Percentiles rank a stretch among this genome's conserved stretches.
These are phyloP conservation scores for Andrena trimmerana DNA, from an alignment of 2,888 invertebrate genomes.

Conservation along the genomic window DNA sequence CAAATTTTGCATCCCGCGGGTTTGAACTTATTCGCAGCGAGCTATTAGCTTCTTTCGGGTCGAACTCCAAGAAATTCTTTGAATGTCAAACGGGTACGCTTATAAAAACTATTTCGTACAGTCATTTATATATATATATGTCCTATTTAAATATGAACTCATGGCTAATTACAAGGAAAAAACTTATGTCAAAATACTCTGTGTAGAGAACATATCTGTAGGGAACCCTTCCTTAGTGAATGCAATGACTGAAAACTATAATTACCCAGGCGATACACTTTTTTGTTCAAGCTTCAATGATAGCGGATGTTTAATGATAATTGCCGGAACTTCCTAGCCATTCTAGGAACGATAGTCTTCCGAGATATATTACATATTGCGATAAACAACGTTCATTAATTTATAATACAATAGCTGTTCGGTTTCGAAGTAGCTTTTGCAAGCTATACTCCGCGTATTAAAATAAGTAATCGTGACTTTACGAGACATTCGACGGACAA, in stretches of 20 bases:
- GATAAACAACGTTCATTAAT: constrained; percentile 48
- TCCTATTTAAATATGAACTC: constrained; percentile 1
- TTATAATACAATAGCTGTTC: constrained; percentile 49
- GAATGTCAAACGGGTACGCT: neutral
- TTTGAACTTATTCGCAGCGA: neutral
- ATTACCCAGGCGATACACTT: constrained; percentile 7
- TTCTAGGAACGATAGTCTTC: constrained; percentile 48
- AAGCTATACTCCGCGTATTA: constrained; percentile 36
- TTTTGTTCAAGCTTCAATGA: neutral
- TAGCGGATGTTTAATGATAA: constrained; percentile 4
- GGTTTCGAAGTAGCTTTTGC: constrained; percentile 43
- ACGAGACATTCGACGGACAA: constrained; percentile 24
- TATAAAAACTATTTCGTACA: constrained; percentile 4
- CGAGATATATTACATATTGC: constrained; percentile 57
- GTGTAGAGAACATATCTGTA: neutral
- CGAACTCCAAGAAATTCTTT: neutral
- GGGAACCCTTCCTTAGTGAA: neutral
- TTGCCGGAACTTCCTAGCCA: constrained; percentile 37
- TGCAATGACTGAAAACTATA: constrained; percentile 11
- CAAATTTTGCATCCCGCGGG: neutral
- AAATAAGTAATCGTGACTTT: constrained; percentile 40
- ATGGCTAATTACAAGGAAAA: too few relatives aligned
- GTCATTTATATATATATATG: neutral
- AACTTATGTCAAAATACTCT: neutral
- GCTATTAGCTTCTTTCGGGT: neutral